Evolutionary conservation across 64 coral and sea anemone species (phyloP).

Genomic region (Exaiptasia diaphana): DNA sequence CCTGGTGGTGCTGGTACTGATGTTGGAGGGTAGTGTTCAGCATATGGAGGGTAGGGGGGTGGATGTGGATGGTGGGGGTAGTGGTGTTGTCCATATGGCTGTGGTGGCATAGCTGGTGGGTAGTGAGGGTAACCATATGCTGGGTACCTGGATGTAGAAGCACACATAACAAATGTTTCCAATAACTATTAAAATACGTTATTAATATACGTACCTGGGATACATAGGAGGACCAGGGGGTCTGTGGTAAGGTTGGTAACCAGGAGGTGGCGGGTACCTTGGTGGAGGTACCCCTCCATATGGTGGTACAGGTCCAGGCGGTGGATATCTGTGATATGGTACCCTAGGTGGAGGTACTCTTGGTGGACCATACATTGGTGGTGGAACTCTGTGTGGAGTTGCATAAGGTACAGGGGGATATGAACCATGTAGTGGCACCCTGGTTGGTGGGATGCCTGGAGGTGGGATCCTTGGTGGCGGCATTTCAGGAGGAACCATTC

Average conservation of each 20-base stretch:
- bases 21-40: background rate
- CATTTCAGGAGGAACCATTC: background rate
- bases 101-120: background rate
- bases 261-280: background rate
- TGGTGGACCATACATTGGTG: background rate
- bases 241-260: background rate
- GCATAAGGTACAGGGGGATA: background rate
- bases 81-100: background rate
- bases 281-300: background rate
- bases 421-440: background rate
- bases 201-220: background rate
- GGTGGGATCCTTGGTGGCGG: background rate
- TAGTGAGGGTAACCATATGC: background rate
- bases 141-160: background rate
- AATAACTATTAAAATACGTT: background rate
- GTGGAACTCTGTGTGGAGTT: background rate
- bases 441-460: background rate
- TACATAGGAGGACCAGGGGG: background rate
- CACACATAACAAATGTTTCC: background rate
- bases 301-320: background rate
- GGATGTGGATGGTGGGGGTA: background rate
- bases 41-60: background rate
- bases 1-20: background rate
- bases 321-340: background rate
- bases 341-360: conserved; percentile 1